Evolutionary conservation across 2,797 vertebrate genomes (phyloP).

Genomic region (Eospalax fontanierii): DNA sequence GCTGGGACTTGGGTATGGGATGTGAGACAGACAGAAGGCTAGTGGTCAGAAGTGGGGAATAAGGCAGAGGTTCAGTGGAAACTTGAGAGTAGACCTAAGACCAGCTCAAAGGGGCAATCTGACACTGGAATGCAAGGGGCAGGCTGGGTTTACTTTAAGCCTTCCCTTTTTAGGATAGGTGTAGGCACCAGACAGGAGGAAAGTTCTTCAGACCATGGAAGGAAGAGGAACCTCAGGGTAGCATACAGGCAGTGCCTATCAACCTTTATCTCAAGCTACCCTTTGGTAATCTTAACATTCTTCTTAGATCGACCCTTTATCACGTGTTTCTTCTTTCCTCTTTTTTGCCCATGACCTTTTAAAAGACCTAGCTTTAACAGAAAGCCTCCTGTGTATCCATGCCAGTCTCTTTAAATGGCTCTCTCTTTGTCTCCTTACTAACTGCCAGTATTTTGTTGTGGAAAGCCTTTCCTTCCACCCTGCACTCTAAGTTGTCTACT

Average conservation of each 20-base stretch:
- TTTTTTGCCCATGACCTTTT: conserved; percentile 59
- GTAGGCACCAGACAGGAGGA: neutral
- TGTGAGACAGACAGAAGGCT: conserved; percentile 38
- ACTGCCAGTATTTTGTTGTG: conserved; percentile 54
- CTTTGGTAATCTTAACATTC: conserved; percentile 20
- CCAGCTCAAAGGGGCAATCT: neutral
- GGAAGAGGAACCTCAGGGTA: neutral
- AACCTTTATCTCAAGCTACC: conserved; percentile 42
- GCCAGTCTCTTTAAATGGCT: conserved; percentile 40
- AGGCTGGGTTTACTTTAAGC: neutral
- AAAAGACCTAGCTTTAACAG: conserved; percentile 54
- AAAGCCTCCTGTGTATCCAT: conserved; percentile 13
- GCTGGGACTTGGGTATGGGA: neutral
- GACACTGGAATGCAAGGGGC: conserved; percentile 5
- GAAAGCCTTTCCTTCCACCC: conserved; percentile 13
- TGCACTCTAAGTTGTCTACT: neutral
- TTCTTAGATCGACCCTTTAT: conserved; percentile 36
- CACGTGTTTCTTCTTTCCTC: neutral
- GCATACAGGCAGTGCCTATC: neutral
- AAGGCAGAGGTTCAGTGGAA: conserved; percentile 31
- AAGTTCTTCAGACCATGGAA: conserved; percentile 9
- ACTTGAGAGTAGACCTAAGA: conserved; percentile 16
- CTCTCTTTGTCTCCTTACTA: conserved; percentile 57
- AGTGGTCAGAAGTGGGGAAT: conserved; percentile 41
- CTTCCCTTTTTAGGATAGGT: conserved; percentile 27